Percentiles rank a stretch among this genome's conserved stretches.
These are phyloP conservation scores for Toxostoma redivivum DNA, from an alignment of 2,113 vertebrate genomes.

Conservation along the genomic window DNA sequence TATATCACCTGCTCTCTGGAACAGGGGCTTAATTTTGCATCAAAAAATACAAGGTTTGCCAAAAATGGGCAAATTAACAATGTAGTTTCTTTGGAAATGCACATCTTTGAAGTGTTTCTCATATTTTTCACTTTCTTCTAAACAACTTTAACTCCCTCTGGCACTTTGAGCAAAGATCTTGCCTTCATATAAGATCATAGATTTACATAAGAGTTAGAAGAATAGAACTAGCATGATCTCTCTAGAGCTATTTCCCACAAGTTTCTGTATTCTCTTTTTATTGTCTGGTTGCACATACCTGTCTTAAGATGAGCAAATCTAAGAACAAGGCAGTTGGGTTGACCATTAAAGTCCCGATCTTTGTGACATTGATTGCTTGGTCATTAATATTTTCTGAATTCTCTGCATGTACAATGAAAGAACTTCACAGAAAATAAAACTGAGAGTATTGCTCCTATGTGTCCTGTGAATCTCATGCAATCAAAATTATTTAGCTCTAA, in stretches of 20 bases:
- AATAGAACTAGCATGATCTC: not conserved
- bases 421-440: not conserved
- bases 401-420: not conserved
- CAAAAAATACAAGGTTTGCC: not conserved
- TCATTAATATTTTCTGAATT: not conserved
- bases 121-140: not conserved
- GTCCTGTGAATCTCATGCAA: not conserved
- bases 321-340: not conserved
- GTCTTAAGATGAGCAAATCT: not conserved
- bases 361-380: not conserved
- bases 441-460: not conserved
- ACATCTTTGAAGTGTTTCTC: not conserved
- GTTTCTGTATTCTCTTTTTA: not conserved
- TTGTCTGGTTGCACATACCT: not conserved
- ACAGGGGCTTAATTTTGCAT: not conserved
- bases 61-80: not conserved
- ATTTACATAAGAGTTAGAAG: not conserved
- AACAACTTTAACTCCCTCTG: not conserved
- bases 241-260: not conserved
- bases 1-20: not conserved
- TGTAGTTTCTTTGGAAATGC: not conserved
- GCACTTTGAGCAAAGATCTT: not conserved
- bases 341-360: not conserved
- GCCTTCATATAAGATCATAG: not conserved
- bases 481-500: not conserved